A percentile compares a stretch with the other conserved stretches of the same genome.
These are phyloP conservation scores for Calameuta idolon DNA, from an alignment of 2,888 invertebrate species.

Conservation along the genomic window DNA sequence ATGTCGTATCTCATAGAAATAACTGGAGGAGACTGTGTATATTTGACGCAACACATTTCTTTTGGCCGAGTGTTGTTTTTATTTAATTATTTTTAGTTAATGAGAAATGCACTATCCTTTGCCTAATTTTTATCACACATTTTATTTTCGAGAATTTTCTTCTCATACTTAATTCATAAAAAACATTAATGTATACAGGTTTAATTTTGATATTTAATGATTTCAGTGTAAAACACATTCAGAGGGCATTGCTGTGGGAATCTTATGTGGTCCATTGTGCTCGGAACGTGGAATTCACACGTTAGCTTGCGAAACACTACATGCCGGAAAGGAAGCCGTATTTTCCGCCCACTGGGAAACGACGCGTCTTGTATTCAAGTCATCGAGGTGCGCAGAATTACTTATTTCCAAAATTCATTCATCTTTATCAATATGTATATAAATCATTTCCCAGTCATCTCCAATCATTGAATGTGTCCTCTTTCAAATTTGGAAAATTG, in stretches of 20 bases:
- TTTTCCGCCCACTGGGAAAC: constrained; percentile 73
- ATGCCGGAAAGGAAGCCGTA: constrained; percentile 73
- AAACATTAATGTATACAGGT: neutral
- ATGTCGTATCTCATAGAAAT: neutral
- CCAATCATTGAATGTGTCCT: neutral
- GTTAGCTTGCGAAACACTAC: constrained; percentile 73
- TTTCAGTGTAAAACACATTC: constrained; percentile 72
- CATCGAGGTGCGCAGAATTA: constrained; percentile 57
- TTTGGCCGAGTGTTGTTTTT: neutral
- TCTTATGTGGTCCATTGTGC: constrained; percentile 75
- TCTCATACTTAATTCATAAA: neutral
- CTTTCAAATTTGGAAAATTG: constrained; percentile 4
- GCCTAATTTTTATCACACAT: neutral
- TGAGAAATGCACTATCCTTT: neutral
- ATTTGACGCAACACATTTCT: neutral
- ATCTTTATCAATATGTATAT: neutral
- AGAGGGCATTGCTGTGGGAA: constrained; percentile 71
- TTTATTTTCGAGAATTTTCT: neutral
- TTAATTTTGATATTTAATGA: constrained; percentile 20
- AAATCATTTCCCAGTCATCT: neutral
- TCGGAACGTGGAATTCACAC: constrained; percentile 69
- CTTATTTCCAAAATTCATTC: neutral
- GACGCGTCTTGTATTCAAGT: constrained; percentile 73
- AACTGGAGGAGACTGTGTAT: neutral
- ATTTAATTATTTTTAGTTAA: neutral